Percentiles rank a stretch among this genome's conserved stretches.
Evolutionary conservation across 2,113 vertebrate species (phyloP).

Genomic region (Gorsachius goisagi): DNA sequence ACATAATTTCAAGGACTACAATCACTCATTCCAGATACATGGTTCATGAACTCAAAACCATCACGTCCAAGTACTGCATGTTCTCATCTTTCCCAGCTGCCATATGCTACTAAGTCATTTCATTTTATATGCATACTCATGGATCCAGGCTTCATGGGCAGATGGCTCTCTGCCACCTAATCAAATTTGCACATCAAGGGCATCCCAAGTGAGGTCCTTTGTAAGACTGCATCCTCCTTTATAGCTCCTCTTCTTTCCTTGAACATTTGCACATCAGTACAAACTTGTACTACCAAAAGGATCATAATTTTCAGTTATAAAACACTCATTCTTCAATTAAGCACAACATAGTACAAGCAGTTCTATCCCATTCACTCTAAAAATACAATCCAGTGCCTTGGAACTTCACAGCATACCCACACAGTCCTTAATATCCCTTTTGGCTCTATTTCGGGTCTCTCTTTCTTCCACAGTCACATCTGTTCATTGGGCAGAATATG

Average conservation of each 20-base stretch:
- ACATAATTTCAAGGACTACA: not conserved
- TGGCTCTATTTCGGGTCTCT: not conserved
- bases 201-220: not conserved
- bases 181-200: conserved; percentile 40
- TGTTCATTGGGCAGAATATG: not conserved
- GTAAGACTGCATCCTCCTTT: not conserved
- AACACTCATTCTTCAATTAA: not conserved
- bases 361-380: not conserved
- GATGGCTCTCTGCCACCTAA: conserved; percentile 59
- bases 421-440: not conserved
- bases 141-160: conserved; percentile 37
- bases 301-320: not conserved
- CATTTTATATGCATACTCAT: conserved; percentile 22
- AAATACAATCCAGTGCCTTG: not conserved
- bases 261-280: not conserved
- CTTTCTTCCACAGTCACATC: not conserved
- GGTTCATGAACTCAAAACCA: conserved; percentile 41
- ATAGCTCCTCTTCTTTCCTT: not conserved
- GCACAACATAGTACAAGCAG: not conserved
- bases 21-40: conserved; percentile 4
- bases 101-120: conserved; percentile 44
- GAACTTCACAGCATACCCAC: not conserved
- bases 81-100: conserved; percentile 47
- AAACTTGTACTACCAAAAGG: not conserved
- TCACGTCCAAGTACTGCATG: not conserved